Evolutionary conservation across 2,113 vertebrate species (phyloP).

Genomic region (Pachycephala philippinensis): DNA sequence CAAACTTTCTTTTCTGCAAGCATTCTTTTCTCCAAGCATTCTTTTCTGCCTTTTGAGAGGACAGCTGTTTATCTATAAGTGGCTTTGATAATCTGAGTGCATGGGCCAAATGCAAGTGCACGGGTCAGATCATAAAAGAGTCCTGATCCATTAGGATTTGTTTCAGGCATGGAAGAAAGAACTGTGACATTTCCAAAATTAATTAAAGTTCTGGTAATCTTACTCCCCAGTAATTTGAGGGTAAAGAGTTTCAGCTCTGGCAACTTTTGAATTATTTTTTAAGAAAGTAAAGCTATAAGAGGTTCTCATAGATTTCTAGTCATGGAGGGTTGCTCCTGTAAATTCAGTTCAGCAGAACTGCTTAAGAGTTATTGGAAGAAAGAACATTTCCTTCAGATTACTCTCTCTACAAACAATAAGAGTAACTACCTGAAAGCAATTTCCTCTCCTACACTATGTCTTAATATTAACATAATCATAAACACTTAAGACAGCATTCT

Average conservation of each 20-base stretch:
- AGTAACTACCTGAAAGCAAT: not conserved
- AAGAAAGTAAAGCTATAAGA: not conserved
- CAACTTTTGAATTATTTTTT: not conserved
- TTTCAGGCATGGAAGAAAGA: not conserved
- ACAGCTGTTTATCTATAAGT: not conserved
- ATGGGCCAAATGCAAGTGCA: not conserved
- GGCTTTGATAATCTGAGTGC: not conserved
- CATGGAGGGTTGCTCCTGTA: not conserved
- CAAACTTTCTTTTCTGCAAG: too few relatives aligned
- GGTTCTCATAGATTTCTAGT: not conserved
- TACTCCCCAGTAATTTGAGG: not conserved
- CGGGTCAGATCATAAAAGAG: not conserved
- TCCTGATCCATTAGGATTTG: not conserved
- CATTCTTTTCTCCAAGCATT: too few relatives aligned
- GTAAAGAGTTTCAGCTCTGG: not conserved
- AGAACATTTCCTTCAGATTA: not conserved
- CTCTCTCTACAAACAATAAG: not conserved
- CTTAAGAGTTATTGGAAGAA: not conserved
- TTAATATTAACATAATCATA: constrained; percentile 50
- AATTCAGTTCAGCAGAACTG: not conserved
- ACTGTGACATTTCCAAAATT: not conserved
- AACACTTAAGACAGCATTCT: constrained; percentile 20
- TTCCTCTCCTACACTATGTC: not conserved
- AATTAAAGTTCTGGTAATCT: not conserved
- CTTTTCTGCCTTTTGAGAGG: not conserved